Conservation (phyloP, 2,888 invertebrate genomes). For the Melanotus villosus region DNA sequence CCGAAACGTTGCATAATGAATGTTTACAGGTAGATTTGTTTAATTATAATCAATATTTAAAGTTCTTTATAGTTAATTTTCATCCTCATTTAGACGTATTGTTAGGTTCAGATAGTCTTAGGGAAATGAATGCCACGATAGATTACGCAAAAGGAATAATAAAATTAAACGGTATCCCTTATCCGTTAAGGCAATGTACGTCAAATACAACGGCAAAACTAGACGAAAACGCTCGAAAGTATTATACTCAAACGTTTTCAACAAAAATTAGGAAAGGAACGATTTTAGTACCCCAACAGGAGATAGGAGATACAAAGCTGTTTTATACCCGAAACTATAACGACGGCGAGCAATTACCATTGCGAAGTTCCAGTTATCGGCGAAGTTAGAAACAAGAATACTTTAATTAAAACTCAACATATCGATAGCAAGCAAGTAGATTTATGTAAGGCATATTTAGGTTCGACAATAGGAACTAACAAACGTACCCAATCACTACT, state of each 20-base stretch:
- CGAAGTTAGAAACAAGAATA: neutral
- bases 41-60: neutral
- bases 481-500: neutral
- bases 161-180: too few species aligned
- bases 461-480: neutral
- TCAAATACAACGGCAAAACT: too few species aligned
- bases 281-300: too few species aligned
- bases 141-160: too few species aligned
- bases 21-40: neutral
- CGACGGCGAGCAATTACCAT: neutral
- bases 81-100: neutral
- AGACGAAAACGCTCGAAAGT: neutral
- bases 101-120: neutral
- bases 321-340: conserved; percentile 1
- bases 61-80: neutral
- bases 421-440: too few species aligned
- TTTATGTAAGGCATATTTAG: too few species aligned
- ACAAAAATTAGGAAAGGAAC: neutral
- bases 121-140: neutral
- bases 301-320: too few species aligned
- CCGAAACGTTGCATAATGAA: neutral
- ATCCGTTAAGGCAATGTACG: too few species aligned
- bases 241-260: neutral
- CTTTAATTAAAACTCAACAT: neutral
- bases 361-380: neutral